Evolutionary conservation across 2,797 vertebrate species (phyloP).

Genomic region (Novumbra hubbsi): DNA sequence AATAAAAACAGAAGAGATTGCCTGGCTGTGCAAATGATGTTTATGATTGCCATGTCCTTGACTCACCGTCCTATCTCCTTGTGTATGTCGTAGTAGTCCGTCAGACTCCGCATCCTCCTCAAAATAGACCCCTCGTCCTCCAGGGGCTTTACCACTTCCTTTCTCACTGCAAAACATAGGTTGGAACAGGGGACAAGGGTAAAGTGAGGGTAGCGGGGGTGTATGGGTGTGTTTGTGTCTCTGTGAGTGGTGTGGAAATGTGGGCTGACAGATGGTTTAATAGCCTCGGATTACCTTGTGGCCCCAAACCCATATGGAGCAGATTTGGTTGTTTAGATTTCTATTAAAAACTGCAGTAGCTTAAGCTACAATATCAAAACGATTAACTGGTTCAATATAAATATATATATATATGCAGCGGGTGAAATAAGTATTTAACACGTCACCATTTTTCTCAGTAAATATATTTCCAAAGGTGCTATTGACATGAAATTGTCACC

Average conservation of each 20-base stretch:
- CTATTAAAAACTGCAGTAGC: constrained; percentile 4
- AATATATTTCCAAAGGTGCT: too few species aligned
- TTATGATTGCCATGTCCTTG: background rate
- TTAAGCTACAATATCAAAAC: background rate
- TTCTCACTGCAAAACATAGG: constrained; percentile 52
- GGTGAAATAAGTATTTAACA: too few species aligned
- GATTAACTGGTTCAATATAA: background rate
- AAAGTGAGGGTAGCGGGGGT: background rate
- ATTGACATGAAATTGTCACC: too few species aligned
- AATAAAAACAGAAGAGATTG: background rate
- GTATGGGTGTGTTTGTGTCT: constrained; percentile 4
- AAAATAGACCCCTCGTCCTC: constrained; percentile 80
- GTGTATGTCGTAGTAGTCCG: constrained; percentile 89
- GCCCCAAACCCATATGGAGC: constrained; percentile 46
- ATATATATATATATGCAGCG: background rate
- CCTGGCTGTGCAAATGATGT: background rate
- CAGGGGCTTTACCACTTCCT: constrained; percentile 70
- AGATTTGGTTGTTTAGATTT: constrained; percentile 34
- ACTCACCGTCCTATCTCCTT: constrained; percentile 91
- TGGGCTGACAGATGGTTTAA: constrained; percentile 56
- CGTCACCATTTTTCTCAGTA: too few species aligned
- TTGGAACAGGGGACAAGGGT: background rate
- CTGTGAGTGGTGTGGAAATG: constrained; percentile 5
- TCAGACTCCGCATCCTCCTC: constrained; percentile 80
- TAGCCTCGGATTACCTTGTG: constrained; percentile 42